phyloP scores from a whole-genome alignment of 1,140 invertebrate species.

The Anastatus disparis region DNA sequence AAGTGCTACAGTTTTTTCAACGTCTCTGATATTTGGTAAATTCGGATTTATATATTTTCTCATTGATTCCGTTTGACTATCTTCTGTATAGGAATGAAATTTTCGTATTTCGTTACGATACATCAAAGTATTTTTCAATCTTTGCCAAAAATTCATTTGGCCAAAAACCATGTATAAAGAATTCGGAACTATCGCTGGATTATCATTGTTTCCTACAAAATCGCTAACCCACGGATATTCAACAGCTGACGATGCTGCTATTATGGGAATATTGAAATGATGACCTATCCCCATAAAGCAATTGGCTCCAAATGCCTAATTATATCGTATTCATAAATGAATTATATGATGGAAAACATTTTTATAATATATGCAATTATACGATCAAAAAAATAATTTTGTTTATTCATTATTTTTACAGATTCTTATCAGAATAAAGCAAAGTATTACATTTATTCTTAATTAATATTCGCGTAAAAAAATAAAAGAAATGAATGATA shows the following conservation, averaged over 20 bases:
- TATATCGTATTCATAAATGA: too few species aligned
- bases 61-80: slow-evolving; percentile 55
- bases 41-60: slow-evolving; percentile 46
- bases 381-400: too few species aligned
- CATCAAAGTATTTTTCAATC: slow-evolving; percentile 63
- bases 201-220: slow-evolving; percentile 69
- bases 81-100: neutral
- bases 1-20: slow-evolving; percentile 55
- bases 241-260: slow-evolving; percentile 69
- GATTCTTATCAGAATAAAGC: too few species aligned
- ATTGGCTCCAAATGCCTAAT: slow-evolving; percentile 31
- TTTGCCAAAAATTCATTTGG: slow-evolving; percentile 69
- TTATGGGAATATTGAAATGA: slow-evolving; percentile 67
- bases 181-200: slow-evolving; percentile 67
- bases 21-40: slow-evolving; percentile 45
- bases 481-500: too few species aligned
- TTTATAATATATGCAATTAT: too few species aligned
- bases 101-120: neutral
- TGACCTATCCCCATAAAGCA: slow-evolving; percentile 67
- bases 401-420: too few species aligned
- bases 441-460: too few species aligned
- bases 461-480: too few species aligned
- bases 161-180: slow-evolving; percentile 61
- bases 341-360: too few species aligned
- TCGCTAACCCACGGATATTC: slow-evolving; percentile 69